Evolutionary conservation across 2,888 invertebrate species (phyloP).

Genomic region (Galerucella nymphaeae): DNA sequence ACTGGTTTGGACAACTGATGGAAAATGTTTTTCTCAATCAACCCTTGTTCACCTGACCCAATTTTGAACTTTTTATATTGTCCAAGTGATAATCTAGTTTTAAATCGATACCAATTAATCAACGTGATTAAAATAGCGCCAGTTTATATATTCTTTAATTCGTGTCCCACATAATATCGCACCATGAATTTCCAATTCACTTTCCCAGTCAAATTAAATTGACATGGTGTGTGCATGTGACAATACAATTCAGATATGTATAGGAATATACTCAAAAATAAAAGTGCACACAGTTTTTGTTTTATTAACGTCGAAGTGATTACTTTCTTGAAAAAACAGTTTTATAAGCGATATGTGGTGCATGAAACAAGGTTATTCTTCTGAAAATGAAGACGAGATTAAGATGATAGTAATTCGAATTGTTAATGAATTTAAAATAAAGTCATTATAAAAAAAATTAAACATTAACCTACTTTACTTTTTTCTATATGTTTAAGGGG

Average conservation of each 20-base stretch:
- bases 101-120: slow-evolving; percentile 6
- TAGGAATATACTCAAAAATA: slow-evolving; percentile 21
- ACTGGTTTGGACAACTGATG: no score
- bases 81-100: background rate
- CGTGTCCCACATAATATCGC: slow-evolving; percentile 16
- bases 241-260: slow-evolving; percentile 19
- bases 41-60: background rate
- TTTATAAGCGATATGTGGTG: slow-evolving; percentile 28
- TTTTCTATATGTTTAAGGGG: background rate
- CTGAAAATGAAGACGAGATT: slow-evolving; percentile 27
- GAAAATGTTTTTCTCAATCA: no score
- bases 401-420: slow-evolving; percentile 9
- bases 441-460: background rate
- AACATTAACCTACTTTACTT: slow-evolving; percentile 5
- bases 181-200: slow-evolving; percentile 11
- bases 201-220: slow-evolving; percentile 39
- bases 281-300: slow-evolving; percentile 24
- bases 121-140: background rate
- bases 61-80: background rate
- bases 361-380: slow-evolving; percentile 23
- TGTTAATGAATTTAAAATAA: slow-evolving; percentile 16
- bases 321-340: slow-evolving; percentile 25
- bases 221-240: slow-evolving; percentile 34
- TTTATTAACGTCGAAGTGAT: slow-evolving; percentile 28
- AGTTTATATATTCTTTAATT: slow-evolving; percentile 17